These are phyloP conservation scores for Luidia sarsii DNA, from an alignment of 53 echinoderm and acorn worm species.

Conservation along the genomic window DNA sequence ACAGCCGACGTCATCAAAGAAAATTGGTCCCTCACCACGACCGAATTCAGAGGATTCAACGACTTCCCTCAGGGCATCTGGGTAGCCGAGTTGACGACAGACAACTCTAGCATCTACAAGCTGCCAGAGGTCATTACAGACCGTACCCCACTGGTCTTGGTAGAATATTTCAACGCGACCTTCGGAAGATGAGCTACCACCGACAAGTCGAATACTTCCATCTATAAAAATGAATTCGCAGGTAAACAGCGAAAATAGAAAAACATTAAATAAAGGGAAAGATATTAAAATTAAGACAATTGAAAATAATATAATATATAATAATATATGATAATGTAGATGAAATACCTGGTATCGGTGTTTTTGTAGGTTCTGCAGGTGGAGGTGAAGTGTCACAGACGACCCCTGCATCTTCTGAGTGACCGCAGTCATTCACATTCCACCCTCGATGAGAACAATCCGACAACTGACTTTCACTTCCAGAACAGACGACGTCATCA, in stretches of 20 bases:
- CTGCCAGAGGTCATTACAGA: not conserved
- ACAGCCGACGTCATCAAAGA: constrained; percentile 5
- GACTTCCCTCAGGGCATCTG: not conserved
- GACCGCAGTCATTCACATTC: constrained; percentile 19
- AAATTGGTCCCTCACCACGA: not conserved
- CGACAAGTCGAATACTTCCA: not conserved
- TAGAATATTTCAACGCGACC: constrained; percentile 6
- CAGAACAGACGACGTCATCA: constrained; percentile 8
- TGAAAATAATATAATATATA: no score
- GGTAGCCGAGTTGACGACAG: constrained; percentile 3
- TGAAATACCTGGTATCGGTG: no score
- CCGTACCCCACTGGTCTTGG: not conserved
- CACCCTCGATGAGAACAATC: constrained; percentile 20
- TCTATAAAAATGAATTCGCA: not conserved
- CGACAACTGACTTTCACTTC: not conserved
- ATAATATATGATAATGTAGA: no score
- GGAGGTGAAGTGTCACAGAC: not conserved
- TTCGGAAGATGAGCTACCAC: not conserved
- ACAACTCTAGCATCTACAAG: not conserved
- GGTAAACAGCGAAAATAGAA: no score
- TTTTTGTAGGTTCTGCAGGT: no score
- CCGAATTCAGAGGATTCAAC: not conserved
- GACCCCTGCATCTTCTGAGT: not conserved
- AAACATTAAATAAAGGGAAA: no score
- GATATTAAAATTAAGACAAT: no score